Conservation (phyloP, 2,888 invertebrate genomes). For the Rotaria sp. region DNA sequence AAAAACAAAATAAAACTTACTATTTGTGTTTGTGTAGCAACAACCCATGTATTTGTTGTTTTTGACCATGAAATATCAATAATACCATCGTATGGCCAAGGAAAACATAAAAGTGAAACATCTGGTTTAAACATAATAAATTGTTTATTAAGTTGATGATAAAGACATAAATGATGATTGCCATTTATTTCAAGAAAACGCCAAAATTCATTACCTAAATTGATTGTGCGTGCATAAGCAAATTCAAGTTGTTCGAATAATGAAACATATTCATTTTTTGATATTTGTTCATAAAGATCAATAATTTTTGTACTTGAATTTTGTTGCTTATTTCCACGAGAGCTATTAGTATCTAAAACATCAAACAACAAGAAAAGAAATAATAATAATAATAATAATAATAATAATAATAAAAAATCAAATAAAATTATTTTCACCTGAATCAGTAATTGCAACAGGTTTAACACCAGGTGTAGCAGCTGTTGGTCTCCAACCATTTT, state of each 20-base stretch:
- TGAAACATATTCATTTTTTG: background rate
- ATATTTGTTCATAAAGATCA: background rate
- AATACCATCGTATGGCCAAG: slow-evolving; percentile 21
- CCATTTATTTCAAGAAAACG: slow-evolving; percentile 13
- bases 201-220: slow-evolving; percentile 29
- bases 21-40: slow-evolving; percentile 27
- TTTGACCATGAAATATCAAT: slow-evolving; percentile 12
- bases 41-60: background rate
- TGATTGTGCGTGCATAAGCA: background rate
- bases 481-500: slow-evolving; percentile 31
- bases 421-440: background rate
- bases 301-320: background rate
- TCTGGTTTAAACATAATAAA: slow-evolving; percentile 28
- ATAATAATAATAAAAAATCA: background rate
- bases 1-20: background rate
- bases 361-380: background rate
- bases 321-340: background rate
- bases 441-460: background rate
- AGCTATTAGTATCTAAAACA: background rate
- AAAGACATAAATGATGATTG: background rate
- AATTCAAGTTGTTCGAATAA: slow-evolving; percentile 16
- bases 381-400: too few species aligned
- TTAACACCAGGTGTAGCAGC: background rate
- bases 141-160: slow-evolving; percentile 30
- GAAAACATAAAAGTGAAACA: background rate